Evolutionary conservation across 2,888 invertebrate genomes (phyloP).

Genomic region (Acanthosepion pharaonis): DNA sequence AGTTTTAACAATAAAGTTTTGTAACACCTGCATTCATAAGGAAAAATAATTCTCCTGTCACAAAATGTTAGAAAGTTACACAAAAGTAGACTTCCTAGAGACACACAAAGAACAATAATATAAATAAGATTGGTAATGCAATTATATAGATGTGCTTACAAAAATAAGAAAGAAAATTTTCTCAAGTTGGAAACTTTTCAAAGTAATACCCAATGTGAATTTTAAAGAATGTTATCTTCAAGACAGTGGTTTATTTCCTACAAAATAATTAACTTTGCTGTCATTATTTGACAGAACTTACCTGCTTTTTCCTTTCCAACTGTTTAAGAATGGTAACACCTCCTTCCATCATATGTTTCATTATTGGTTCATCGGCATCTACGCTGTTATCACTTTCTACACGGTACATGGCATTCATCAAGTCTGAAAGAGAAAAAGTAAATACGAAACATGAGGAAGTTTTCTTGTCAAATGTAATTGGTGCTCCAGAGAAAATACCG

Average conservation of each 20-base stretch:
- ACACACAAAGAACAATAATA: no score
- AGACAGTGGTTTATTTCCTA: not conserved
- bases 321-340: constrained; percentile 73
- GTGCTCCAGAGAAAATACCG: not conserved
- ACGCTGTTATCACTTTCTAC: constrained; percentile 73
- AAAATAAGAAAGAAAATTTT: no score
- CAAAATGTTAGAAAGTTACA: no score
- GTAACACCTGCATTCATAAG: no score
- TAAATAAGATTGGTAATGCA: no score
- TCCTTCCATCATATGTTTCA: constrained; percentile 73
- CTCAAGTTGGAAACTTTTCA: no score
- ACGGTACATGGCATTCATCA: constrained; percentile 71
- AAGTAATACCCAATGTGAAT: no score
- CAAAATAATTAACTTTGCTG: not conserved
- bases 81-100: no score
- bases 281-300: constrained; percentile 49
- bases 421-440: constrained; percentile 57
- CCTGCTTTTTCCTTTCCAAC: constrained; percentile 68
- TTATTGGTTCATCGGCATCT: constrained; percentile 73
- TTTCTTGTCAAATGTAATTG: constrained; percentile 14
- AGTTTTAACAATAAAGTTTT: no score
- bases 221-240: no score
- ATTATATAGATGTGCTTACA: no score
- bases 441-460: not conserved
- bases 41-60: no score